Evolutionary conservation across 2,797 vertebrate species (phyloP), one percentile per base, ranked within the genome.

Genomic region (Molossus molossus): DNA sequence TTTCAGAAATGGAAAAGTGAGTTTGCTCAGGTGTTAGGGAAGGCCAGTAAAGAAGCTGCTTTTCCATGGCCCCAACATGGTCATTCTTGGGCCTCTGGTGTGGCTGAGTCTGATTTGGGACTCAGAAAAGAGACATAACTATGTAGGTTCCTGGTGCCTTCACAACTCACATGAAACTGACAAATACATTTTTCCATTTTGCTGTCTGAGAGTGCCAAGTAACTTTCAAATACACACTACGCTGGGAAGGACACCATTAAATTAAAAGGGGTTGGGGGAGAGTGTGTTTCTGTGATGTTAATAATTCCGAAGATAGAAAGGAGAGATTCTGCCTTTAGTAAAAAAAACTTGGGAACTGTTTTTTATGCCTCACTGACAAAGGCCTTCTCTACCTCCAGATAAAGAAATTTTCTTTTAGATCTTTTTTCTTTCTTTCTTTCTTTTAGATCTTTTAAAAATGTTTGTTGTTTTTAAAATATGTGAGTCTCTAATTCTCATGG

Each of bases 11-110:
- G 55, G 37, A 73, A 82, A 90, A 81, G 62, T 70, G 80, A 97
- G 91, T 96, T 97, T 97, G 55, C 86, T 97, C 77, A 95, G 80
- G 72, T 97, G 81, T 3, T n/a, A 91, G 75, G 76, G 1, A 29
- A 50, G 53, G 11, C 14, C 14, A 60, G 65, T 48, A 65, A 55
- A 91, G 53, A 96, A 70, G 95, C 84, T 53, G 92, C 87, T 8
- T 86, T 94, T 96, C 21, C 6, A 3, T 55, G 90, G n/a, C 85
- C 55, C 85, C 55, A 29, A 2, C 6, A 33, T 50, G 48, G 60
- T 95, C 10, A 27, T 92, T 96, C 60, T 58, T 27, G 91, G 77
- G 58, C 37, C 97, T 93, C 65, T 90, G 3, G 60, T 84, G 5
- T 94, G 69, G 40, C 84, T 64, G 77, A 62, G 55, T 81, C 90